Base-by-base conservation (phyloP, 2,888 invertebrate genomes). In the Rhynchonema sp. region DNA sequence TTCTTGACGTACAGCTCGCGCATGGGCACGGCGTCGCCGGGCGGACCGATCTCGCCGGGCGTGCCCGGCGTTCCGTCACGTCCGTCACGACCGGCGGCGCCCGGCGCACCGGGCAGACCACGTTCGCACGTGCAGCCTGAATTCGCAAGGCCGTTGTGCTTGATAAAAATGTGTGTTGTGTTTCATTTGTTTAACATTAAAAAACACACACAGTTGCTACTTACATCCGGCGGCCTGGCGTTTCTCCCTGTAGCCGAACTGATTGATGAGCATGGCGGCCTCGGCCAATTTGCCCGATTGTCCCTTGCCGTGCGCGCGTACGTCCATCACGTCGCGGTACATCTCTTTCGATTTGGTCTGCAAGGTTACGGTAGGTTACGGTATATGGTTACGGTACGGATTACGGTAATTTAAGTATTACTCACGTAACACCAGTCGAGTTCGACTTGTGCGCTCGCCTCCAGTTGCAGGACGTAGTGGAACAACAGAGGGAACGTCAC, bases 401-500 rank as follows among this genome's bases (percentile, higher is more conserved):
- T n/a, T n/a, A n/a, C n/a, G n/a, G n/a, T n/a, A n/a, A n/a, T n/a
- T n/a, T 46, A 20, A n/a, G 46, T n/a, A 20, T 46, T n/a, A 57
- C 60, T 46, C 13, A 67, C 68, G 63, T 69, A 70, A 58, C 71
- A 71, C 63, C 68, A 70, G 63, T 71, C 69, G 59, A 71, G 64
- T 57, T 71, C 71, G 46, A 69, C 62, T 60, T 69, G 69, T 29
- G 70, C 69, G 61, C 65, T 65, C 27, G 69, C 66, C 63, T 71
- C 71, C 58, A 71, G 64, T 9, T 70, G 71, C 63, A 72, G 71
- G 53, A 71, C 65, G 62, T 72, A 69, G 63, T 71, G 69, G 28
- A 71, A 64, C 56, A 70, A 68, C 28, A 71, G 63, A 17, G 71
- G 71, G 64, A 71, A 71, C 25, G 69, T 69, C 63, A 71, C 66